phyloP scores from a whole-genome alignment of 2,797 vertebrate genomes.

The Gouania willdenowi region DNA sequence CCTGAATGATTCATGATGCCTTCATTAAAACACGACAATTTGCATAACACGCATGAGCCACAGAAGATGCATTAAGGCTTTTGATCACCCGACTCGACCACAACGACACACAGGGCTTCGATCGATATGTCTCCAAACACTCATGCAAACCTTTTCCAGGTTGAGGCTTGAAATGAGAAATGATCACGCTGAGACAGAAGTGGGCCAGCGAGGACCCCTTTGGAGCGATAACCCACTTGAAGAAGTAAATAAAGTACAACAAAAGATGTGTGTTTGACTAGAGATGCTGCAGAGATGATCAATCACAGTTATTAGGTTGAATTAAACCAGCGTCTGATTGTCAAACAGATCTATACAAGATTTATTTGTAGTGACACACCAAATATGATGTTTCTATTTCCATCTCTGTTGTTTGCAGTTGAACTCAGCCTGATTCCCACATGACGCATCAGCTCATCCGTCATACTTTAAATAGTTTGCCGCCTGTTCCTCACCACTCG shows the following conservation, averaged over 20 bases:
- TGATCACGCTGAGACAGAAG: slow-evolving; percentile 29
- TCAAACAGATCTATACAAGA: slow-evolving; percentile 16
- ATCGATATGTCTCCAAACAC: slow-evolving; percentile 29
- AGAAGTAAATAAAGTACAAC: slow-evolving; percentile 39
- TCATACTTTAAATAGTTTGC: slow-evolving; percentile 20
- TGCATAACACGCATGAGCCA: slow-evolving; percentile 60
- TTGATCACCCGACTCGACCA: slow-evolving; percentile 49
- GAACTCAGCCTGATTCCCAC: background rate
- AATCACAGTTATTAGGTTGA: slow-evolving; percentile 28
- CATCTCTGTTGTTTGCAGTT: slow-evolving; percentile 3
- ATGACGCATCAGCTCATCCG: slow-evolving; percentile 11
- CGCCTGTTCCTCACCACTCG: slow-evolving; percentile 1
- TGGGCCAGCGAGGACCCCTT: slow-evolving; percentile 53
- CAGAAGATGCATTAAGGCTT: slow-evolving; percentile 51
- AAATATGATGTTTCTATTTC: slow-evolving; percentile 4
- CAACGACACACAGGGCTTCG: slow-evolving; percentile 1
- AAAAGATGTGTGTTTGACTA: slow-evolving; percentile 6
- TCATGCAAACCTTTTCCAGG: slow-evolving; percentile 7
- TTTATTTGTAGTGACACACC: slow-evolving; percentile 6
- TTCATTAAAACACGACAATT: slow-evolving; percentile 71
- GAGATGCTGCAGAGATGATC: slow-evolving; percentile 18
- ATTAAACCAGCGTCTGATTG: slow-evolving; percentile 8
- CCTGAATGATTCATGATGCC: slow-evolving; percentile 70
- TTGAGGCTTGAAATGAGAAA: slow-evolving; percentile 21
- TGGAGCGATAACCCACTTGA: slow-evolving; percentile 42